Conservation (phyloP, 2,888 invertebrate genomes). For the Drosophila longiperda region DNA sequence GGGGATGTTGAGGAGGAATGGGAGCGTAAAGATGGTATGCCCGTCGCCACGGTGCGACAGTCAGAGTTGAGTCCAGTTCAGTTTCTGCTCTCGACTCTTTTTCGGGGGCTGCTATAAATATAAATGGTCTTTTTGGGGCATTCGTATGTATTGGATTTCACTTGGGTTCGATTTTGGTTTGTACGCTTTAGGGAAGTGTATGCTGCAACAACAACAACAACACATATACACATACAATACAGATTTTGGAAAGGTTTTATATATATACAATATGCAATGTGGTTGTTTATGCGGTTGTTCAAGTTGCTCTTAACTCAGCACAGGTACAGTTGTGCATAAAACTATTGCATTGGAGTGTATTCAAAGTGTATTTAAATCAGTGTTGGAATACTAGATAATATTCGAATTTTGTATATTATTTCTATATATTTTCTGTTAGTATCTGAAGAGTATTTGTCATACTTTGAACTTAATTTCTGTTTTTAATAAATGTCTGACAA, state of each 20-base stretch:
- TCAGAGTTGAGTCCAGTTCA: constrained; percentile 21
- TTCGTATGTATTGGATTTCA: constrained; percentile 66
- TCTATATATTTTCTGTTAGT: background rate
- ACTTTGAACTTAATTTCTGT: background rate
- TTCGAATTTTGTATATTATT: background rate
- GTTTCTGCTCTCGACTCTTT: constrained; percentile 42
- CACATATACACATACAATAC: constrained; percentile 7
- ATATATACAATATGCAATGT: constrained; percentile 15
- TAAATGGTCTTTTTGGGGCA: constrained; percentile 60
- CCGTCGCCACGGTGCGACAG: constrained; percentile 34
- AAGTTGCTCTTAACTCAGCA: background rate
- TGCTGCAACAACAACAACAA: constrained; percentile 1
- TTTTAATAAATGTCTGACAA: background rate
- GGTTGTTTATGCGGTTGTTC: constrained; percentile 1
- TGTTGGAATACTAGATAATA: background rate
- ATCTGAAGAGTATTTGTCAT: background rate
- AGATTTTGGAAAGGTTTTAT: constrained; percentile 39
- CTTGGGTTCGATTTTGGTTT: constrained; percentile 61
- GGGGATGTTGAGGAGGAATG: constrained; percentile 25
- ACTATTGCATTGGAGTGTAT: background rate
- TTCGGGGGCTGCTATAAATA: constrained; percentile 65
- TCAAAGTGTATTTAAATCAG: background rate
- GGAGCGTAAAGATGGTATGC: constrained; percentile 37
- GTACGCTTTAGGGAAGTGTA: constrained; percentile 44
- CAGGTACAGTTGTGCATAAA: constrained; percentile 44